Conservation (phyloP, 1,140 invertebrate genomes). For the Cotesia typhae region DNA sequence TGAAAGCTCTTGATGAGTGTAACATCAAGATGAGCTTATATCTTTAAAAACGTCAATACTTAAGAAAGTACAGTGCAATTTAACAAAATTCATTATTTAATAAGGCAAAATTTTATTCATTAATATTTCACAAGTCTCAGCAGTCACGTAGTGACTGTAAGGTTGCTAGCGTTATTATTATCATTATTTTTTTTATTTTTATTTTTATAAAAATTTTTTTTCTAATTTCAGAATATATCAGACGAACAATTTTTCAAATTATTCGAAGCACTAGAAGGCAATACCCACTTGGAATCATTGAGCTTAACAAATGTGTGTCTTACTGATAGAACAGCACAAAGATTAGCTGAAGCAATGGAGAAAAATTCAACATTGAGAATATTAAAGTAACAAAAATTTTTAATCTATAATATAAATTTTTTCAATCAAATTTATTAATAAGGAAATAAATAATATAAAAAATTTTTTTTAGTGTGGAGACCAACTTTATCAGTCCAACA, state of each 20-base stretch:
- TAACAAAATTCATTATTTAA: too few species aligned
- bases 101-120: too few species aligned
- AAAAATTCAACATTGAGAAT: slow-evolving; percentile 88
- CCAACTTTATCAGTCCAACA: slow-evolving; percentile 91
- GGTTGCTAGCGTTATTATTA: too few species aligned
- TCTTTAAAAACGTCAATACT: too few species aligned
- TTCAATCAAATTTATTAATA: slow-evolving; percentile 19
- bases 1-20: too few species aligned
- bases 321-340: slow-evolving; percentile 85
- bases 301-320: slow-evolving; percentile 94
- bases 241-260: slow-evolving; percentile 93
- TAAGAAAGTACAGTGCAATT: too few species aligned
- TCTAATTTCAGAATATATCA: slow-evolving; percentile 86
- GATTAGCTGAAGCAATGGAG: slow-evolving; percentile 84
- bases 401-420: slow-evolving; percentile 11
- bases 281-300: slow-evolving; percentile 91
- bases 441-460: slow-evolving; percentile 10
- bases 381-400: slow-evolving; percentile 73
- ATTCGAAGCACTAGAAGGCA: slow-evolving; percentile 87
- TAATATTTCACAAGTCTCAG: too few species aligned
- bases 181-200: too few species aligned
- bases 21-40: too few species aligned
- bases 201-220: slow-evolving; percentile 19
- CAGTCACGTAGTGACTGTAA: too few species aligned
- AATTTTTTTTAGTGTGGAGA: slow-evolving; percentile 79